phyloP scores from a whole-genome alignment of 2,113 vertebrate species.

The Asarcornis scutulata region DNA sequence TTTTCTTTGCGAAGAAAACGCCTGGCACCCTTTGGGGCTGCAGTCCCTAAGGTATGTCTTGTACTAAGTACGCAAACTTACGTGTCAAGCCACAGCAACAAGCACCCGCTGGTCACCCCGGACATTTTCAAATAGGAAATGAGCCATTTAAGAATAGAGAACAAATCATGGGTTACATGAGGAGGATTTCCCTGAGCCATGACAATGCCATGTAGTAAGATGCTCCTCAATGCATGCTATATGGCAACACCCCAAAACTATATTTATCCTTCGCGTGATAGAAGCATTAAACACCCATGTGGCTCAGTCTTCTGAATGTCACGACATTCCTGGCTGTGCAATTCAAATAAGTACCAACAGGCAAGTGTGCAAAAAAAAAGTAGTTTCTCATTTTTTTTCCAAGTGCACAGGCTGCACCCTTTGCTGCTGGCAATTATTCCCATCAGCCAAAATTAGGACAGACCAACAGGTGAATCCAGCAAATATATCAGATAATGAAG shows the following conservation, averaged over 20 bases:
- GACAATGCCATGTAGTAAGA: neutral
- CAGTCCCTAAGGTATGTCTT: neutral
- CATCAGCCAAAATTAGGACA: neutral
- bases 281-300: neutral
- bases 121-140: neutral
- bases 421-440: neutral
- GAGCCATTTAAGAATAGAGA: neutral
- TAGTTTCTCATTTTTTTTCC: neutral
- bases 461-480: neutral
- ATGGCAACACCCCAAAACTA: neutral
- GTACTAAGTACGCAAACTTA: neutral
- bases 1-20: neutral
- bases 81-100: neutral
- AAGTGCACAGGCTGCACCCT: neutral
- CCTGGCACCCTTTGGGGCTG: neutral
- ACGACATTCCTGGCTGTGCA: neutral
- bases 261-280: neutral
- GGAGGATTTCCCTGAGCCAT: neutral
- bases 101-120: accelerated
- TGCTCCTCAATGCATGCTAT: neutral
- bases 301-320: neutral
- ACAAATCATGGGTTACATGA: neutral
- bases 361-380: neutral
- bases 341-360: neutral
- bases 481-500: neutral